Evolutionary conservation across 1,140 invertebrate genomes (phyloP), one percentile per base, ranked within the genome.

Genomic region (Pseudobourletiella spinata): DNA sequence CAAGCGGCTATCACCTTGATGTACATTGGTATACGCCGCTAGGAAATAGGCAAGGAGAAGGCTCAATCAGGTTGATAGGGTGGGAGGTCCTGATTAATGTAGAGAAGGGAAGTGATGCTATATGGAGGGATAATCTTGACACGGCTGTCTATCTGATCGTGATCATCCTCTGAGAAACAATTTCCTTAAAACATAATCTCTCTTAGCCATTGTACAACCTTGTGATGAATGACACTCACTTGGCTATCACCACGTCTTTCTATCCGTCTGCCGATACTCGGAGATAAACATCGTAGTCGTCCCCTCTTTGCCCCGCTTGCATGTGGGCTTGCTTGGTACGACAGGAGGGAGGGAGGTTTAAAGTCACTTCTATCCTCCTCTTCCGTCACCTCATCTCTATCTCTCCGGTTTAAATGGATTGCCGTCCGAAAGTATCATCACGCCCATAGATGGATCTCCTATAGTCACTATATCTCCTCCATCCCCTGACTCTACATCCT

Each of bases 101-200:
- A 44, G 30, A 50, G 29, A 18, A 57, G 54, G 32, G 42, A 50
- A 50, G 44, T 39, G 32, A 11, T 8, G 8, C 8, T 39, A 11
- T 39, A n/a, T 39, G 32, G 32, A 39, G 32, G 32, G n/a, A 39
- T 57, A 63, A 63, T 63, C 61, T 57, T 57, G 25, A 28, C n/a
- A 46, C 43, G 20, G 61, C 35, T 63, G 44, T 63, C 39, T 35
- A 50, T 63, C 44, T 52, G 55, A 57, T 63, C 18, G 46, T 63
- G 54, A 63, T 63, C 61, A 63, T 63, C 55, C 56, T 14, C 4
- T 39, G 61, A 43, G 55, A 57, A 57, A 58, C 61, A 63, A 63
- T 63, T 63, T 63, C 61, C 61, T 57, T 63, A 63, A 63, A 63
- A 57, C 51, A 55, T 63, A 63, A 63, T 63, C 61, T 63, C 55